phyloP scores from a whole-genome alignment of 2,888 invertebrate species.

The Actias luna region DNA sequence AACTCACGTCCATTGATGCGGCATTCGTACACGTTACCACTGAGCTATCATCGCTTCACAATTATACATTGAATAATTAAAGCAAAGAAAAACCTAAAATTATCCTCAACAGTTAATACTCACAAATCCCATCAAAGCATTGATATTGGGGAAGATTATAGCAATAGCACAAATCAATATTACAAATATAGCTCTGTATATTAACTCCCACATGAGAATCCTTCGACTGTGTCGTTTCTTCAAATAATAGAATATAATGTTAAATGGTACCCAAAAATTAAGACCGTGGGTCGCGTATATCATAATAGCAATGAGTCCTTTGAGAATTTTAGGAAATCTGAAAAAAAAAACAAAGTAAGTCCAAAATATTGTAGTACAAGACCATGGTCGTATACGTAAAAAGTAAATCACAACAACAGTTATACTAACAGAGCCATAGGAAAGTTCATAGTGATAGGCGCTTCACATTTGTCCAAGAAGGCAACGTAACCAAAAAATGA shows the following conservation, averaged over 20 bases:
- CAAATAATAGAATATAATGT: constrained; percentile 55
- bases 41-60: too few species aligned
- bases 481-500: constrained; percentile 61
- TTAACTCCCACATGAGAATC: constrained; percentile 40
- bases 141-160: constrained; percentile 57
- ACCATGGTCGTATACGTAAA: background rate
- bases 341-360: constrained; percentile 32
- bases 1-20: too few species aligned
- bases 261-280: constrained; percentile 68
- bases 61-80: background rate
- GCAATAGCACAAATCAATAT: constrained; percentile 36
- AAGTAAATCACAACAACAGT: constrained; percentile 5
- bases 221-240: constrained; percentile 30
- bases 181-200: constrained; percentile 52
- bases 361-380: background rate
- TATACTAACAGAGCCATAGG: constrained; percentile 57
- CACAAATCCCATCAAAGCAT: constrained; percentile 65
- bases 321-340: constrained; percentile 55
- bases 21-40: too few species aligned
- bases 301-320: constrained; percentile 55
- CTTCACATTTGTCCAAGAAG: constrained; percentile 37
- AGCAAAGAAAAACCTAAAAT: background rate
- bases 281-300: constrained; percentile 62
- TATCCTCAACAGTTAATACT: constrained; percentile 37
- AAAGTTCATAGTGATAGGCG: constrained; percentile 67